Evolutionary conservation across 1,140 invertebrate species (phyloP).

Genomic region (Papilio aristodemus): DNA sequence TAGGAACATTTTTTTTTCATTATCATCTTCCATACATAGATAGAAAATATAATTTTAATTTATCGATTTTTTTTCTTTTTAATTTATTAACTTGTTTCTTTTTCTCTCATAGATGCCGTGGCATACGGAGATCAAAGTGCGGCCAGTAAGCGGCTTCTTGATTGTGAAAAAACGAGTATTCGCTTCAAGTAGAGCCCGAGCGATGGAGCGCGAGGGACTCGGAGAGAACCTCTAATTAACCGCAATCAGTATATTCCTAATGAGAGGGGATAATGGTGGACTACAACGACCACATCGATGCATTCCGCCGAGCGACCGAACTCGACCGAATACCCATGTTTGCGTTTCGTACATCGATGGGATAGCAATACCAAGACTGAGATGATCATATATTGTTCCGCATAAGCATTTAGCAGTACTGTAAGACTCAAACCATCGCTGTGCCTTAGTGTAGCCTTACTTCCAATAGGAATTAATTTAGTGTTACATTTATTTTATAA

Average conservation of each 20-base stretch:
- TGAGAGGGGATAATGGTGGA: conserved; percentile 77
- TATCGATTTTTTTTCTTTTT: conserved; percentile 9
- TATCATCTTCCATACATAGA: background rate
- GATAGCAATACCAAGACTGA: conserved; percentile 74
- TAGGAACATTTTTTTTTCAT: conserved; percentile 24
- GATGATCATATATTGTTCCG: conserved; percentile 66
- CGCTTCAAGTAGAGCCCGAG: conserved; percentile 62
- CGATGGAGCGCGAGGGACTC: conserved; percentile 66
- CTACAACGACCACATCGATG: conserved; percentile 75
- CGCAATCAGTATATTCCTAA: conserved; percentile 80
- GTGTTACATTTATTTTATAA: conserved; percentile 55
- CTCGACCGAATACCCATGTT: conserved; percentile 60
- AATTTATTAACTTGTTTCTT: conserved; percentile 44
- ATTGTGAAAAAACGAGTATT: conserved; percentile 74
- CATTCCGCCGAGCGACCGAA: conserved; percentile 68
- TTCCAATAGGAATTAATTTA: conserved; percentile 61
- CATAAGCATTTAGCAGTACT: conserved; percentile 69
- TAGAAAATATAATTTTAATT: conserved; percentile 3
- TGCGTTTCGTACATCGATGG: conserved; percentile 68
- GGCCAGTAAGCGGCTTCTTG: conserved; percentile 69
- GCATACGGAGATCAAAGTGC: conserved; percentile 73
- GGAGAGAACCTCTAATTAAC: conserved; percentile 77
- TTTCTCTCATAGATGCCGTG: conserved; percentile 65
- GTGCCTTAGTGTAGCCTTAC: conserved; percentile 73
- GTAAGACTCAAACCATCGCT: conserved; percentile 65